Percentiles rank a stretch among this genome's conserved stretches.
phyloP scores from a whole-genome alignment of 2,888 invertebrate genomes.

The Tiphia femorata region DNA sequence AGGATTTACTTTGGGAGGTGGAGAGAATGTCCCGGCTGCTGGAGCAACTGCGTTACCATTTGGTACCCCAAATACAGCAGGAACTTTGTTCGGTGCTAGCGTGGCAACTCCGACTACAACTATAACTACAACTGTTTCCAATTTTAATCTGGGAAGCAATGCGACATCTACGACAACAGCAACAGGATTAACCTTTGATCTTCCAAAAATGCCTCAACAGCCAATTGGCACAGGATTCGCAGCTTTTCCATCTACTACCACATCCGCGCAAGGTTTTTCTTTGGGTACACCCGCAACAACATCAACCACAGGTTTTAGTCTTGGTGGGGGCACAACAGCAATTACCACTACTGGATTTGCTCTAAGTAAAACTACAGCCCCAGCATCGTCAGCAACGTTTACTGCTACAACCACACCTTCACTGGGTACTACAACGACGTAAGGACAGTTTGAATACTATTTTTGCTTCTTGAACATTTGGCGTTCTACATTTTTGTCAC shows the following conservation, averaged over 20 bases:
- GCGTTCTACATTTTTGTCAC: neutral
- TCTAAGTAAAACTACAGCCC: constrained; percentile 47
- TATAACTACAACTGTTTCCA: constrained; percentile 32
- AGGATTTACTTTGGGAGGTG: constrained; percentile 44
- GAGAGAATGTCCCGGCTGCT: constrained; percentile 17
- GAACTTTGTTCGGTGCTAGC: constrained; percentile 34
- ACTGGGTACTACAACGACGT: constrained; percentile 61
- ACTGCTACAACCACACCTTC: constrained; percentile 52
- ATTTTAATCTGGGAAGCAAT: constrained; percentile 14
- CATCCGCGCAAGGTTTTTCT: constrained; percentile 33
- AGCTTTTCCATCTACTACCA: constrained; percentile 19
- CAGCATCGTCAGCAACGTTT: constrained; percentile 32
- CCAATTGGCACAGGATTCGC: neutral
- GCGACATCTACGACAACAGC: constrained; percentile 3
- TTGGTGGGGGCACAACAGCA: constrained; percentile 36
- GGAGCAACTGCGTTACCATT: constrained; percentile 38
- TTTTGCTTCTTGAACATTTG: no score
- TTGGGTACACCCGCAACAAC: constrained; percentile 33
- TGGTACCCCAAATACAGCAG: constrained; percentile 39
- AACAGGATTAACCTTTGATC: constrained; percentile 12
- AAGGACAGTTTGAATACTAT: constrained; percentile 17
- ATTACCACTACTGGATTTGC: constrained; percentile 42
- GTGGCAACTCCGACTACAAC: constrained; percentile 31
- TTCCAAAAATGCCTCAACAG: constrained; percentile 8
- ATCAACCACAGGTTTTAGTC: constrained; percentile 36